Conservation (phyloP, 2,797 vertebrate genomes). For the Cyclopterus lumpus region DNA sequence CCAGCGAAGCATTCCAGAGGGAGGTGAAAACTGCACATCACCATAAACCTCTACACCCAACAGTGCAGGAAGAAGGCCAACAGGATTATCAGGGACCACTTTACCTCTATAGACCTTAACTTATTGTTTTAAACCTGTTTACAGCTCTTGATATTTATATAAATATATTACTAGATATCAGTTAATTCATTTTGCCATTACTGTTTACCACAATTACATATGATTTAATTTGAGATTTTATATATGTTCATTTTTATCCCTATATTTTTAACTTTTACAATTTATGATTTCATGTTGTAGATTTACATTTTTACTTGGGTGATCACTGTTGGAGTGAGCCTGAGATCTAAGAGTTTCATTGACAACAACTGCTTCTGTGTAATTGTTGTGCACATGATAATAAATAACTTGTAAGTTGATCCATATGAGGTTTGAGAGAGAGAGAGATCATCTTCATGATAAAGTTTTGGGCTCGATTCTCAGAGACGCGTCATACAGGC, state of each 20-base stretch:
- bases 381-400: slow-evolving; percentile 1
- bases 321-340: not conserved
- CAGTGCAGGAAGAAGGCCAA: slow-evolving; percentile 3
- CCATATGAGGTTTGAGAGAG: slow-evolving; percentile 17
- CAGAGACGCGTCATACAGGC: slow-evolving; percentile 94
- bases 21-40: not conserved
- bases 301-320: not conserved
- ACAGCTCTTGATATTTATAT: not conserved
- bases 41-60: not conserved
- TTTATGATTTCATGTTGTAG: not conserved
- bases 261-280: not conserved
- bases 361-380: not conserved
- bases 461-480: slow-evolving; percentile 94
- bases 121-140: not conserved
- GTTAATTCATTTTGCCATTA: not conserved
- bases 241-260: not conserved
- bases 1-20: not conserved
- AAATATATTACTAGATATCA: not conserved
- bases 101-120: not conserved
- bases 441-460: slow-evolving; percentile 83
- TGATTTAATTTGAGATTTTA: not conserved
- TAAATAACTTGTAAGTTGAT: not conserved
- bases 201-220: not conserved
- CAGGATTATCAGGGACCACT: not conserved
- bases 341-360: slow-evolving; percentile 7